Evolutionary conservation across 2,113 vertebrate species (phyloP).

Genomic region (Gallinago media): DNA sequence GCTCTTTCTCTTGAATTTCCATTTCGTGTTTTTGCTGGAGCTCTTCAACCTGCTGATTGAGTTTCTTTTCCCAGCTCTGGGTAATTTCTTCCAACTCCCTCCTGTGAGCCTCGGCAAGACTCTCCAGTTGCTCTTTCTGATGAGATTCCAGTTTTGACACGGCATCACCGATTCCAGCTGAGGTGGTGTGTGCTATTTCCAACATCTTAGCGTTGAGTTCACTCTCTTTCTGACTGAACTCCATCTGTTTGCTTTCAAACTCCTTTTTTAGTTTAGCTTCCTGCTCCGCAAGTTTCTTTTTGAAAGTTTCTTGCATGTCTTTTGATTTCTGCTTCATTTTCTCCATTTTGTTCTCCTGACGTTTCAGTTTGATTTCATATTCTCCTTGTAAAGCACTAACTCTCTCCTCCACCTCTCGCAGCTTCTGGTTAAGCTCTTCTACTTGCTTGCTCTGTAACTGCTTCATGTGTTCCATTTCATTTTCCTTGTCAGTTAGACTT

Average conservation of each 20-base stretch:
- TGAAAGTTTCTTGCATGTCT: slow-evolving; percentile 89
- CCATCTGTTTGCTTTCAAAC: slow-evolving; percentile 85
- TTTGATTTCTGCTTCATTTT: slow-evolving; percentile 88
- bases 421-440: slow-evolving; percentile 81
- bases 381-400: slow-evolving; percentile 77
- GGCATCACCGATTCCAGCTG: slow-evolving; percentile 82
- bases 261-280: slow-evolving; percentile 89
- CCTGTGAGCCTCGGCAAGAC: slow-evolving; percentile 76
- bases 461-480: slow-evolving; percentile 69
- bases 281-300: slow-evolving; percentile 88
- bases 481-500: slow-evolving; percentile 80
- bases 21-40: slow-evolving; percentile 80
- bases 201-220: slow-evolving; percentile 88
- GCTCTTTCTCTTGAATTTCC: slow-evolving; percentile 83
- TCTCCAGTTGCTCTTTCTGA: slow-evolving; percentile 88
- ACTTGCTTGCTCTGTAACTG: slow-evolving; percentile 77
- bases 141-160: slow-evolving; percentile 87
- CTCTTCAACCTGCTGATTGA: slow-evolving; percentile 84
- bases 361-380: slow-evolving; percentile 86
- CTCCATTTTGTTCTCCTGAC: slow-evolving; percentile 88
- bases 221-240: slow-evolving; percentile 88
- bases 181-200: slow-evolving; percentile 88
- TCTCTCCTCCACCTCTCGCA: slow-evolving; percentile 78
- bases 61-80: slow-evolving; percentile 80
- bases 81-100: slow-evolving; percentile 76